Base-by-base conservation (phyloP, 2,888 invertebrate genomes). In the Prosopocoilus inquinatus region DNA sequence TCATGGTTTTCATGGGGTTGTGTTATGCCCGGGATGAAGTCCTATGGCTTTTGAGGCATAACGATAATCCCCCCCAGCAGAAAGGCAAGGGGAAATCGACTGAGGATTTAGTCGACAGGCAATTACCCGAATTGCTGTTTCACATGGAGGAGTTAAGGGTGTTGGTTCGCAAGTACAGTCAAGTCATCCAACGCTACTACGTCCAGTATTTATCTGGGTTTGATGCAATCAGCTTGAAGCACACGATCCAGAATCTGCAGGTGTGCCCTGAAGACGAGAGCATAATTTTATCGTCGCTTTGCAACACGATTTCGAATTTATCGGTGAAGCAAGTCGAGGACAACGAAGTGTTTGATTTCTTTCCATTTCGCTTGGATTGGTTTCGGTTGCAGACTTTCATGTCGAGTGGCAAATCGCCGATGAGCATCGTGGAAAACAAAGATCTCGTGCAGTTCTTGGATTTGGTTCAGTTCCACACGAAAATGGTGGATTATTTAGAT, bases 131-230 rank as follows among this genome's bases (percentile, higher is more conserved):
- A 76, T 79, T 99, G 43, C 79, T 99, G 7, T 99, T 98, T 73
- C 96, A 98, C 72, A 97, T 99, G 89, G 96, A 98, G 75, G 99
- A 99, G 76, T 78, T 99, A 48, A 83, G 98, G 68, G 94, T 92
- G 16, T 80, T 99, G 50, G 94, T 98, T 3, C 85, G 96, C 60
- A 98, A 97, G 75, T 65, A 59, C 54, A 93, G 92, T 67, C 76
- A 76, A 62, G 75, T 75, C 3, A 75, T 75, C 75, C 67, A 99
- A 77, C 84, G 96, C 61, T 98, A 98, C 76, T 98, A 96, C 78
- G 92, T 98, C 20, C 96, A 99, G 78, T 99, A 96, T 80, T 81
- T 99, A 53, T 89, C 93, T 35, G 96, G 96, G 9, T 98, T 92
- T 78, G 99, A 99, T 81, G 93, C 97, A 12, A 90, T 94, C 16